A percentile compares a stretch with the other conserved stretches of the same genome.
Conservation (phyloP, 2,113 vertebrate genomes). For the Prochilodus magdalenae region DNA sequence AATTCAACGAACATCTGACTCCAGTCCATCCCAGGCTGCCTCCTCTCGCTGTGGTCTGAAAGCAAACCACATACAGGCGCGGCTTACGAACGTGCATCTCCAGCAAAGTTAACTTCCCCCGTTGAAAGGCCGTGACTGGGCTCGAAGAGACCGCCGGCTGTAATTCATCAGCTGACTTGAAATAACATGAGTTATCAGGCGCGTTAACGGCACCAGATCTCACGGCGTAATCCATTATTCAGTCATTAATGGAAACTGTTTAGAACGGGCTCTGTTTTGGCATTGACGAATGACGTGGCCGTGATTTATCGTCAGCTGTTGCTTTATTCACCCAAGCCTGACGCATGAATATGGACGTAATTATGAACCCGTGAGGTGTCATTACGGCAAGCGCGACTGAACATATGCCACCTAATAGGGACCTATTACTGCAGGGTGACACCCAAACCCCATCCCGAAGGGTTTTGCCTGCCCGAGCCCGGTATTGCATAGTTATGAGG, state of each 20-base stretch:
- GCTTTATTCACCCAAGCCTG: neutral
- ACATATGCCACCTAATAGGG: constrained; percentile 10
- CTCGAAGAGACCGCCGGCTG: neutral
- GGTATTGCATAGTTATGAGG: neutral
- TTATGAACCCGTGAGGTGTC: constrained; percentile 2
- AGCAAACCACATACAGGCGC: too few relatives aligned
- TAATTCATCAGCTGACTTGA: neutral
- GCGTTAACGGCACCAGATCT: neutral
- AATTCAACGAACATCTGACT: neutral
- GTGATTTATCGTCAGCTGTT: neutral
- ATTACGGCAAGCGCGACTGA: neutral
- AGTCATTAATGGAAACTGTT: neutral
- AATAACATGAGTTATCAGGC: neutral
- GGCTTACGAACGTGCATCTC: too few relatives aligned
- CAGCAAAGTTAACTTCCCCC: neutral
- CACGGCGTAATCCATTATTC: neutral
- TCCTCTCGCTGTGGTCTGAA: too few relatives aligned
- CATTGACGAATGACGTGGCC: neutral
- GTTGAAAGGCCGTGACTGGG: neutral
- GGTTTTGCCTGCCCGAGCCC: neutral
- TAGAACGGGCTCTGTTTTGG: neutral
- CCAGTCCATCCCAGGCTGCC: neutral
- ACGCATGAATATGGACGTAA: neutral
- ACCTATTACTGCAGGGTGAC: constrained; percentile 10
- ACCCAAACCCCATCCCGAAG: neutral